Evolutionary conservation across 2,113 vertebrate species (phyloP), one percentile per base, ranked within the genome.

Genomic region (Benitochromis conjunctus): DNA sequence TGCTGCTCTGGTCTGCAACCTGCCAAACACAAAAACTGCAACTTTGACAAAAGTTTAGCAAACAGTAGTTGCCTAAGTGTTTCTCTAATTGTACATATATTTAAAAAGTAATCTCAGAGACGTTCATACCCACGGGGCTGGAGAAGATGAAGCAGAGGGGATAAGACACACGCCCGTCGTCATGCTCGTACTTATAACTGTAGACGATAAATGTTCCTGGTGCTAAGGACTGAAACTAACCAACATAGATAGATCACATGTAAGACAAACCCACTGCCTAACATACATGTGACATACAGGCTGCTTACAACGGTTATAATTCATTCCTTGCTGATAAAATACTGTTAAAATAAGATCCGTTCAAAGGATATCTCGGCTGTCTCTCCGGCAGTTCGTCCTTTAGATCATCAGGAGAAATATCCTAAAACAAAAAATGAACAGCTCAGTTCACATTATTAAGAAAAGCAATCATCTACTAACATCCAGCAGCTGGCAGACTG

Each of bases 131-230:
- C 51, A 96, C 96, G 60, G 99, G 99, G 91, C 98, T 99, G 92
- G 98, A 99, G 96, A 99, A 99, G 94, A 99, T 99, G 96, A 99
- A 99, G 93, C 98, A 99, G 87, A 99, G 93, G 0, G 99, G 99
- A 6, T 99, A 99, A 53, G 99, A 99, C 79, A 99, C 96, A 64
- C 98, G 97, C 54, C 98, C 98, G 36, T 99, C 98, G n/a, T 98
- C 97, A 48, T 99, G 99, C 9, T 97, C 95, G 91, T 98, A 99
- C 92, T 98, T 99, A 86, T 99, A 99, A 92, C 99, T 99, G 96
- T 99, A 99, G 58, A 99, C 97, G 93, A 99, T 91, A 95, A 99
- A 99, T 93, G 98, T 99, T 93, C 87, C 87, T 48, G 89, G 76
- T 66, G 97, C 97, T 98, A 99, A 98, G 96, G 97, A 97, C 95